Percentiles rank a stretch among this genome's conserved stretches.
Conservation (phyloP, 2,888 invertebrate genomes). For the Cheilosia grossa region DNA sequence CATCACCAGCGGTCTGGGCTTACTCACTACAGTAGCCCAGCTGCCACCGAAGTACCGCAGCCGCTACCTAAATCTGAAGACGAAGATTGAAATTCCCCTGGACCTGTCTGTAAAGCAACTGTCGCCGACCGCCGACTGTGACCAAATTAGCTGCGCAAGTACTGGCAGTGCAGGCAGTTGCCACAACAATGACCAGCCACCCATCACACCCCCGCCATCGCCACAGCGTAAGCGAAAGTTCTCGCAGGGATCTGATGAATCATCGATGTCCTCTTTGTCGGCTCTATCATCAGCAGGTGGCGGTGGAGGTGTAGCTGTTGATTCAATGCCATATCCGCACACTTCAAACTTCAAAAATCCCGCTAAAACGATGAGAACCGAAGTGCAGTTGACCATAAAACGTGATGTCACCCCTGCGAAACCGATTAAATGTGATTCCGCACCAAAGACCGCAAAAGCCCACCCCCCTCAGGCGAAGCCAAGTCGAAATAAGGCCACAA, state of each 20-base stretch:
- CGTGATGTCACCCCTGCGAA: slow-evolving; percentile 79
- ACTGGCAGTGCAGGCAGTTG: slow-evolving; percentile 23
- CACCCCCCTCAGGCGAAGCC: slow-evolving; percentile 76
- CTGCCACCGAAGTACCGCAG: slow-evolving; percentile 83
- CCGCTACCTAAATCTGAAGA: slow-evolving; percentile 82
- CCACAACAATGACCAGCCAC: slow-evolving; percentile 80
- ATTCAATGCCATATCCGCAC: slow-evolving; percentile 27
- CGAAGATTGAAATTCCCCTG: slow-evolving; percentile 85
- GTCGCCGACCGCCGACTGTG: slow-evolving; percentile 70
- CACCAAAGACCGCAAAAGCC: slow-evolving; percentile 80
- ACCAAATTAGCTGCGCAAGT: slow-evolving; percentile 67
- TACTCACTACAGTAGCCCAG: slow-evolving; percentile 83
- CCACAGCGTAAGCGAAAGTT: slow-evolving; percentile 85
- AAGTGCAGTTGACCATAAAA: slow-evolving; percentile 73
- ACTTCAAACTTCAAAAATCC: slow-evolving; percentile 74
- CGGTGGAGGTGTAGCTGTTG: slow-evolving; percentile 43
- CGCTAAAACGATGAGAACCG: slow-evolving; percentile 78
- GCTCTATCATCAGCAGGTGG: slow-evolving; percentile 56
- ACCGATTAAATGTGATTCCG: slow-evolving; percentile 79
- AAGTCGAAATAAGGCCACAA: slow-evolving; percentile 85
- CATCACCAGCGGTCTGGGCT: slow-evolving; percentile 81
- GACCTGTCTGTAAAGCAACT: slow-evolving; percentile 89
- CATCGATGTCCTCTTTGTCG: slow-evolving; percentile 59
- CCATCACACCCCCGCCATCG: slow-evolving; percentile 91
- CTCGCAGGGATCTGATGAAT: slow-evolving; percentile 63